Evolutionary conservation across 1,140 invertebrate genomes (phyloP), one percentile per base, ranked within the genome.

Genomic region (Scaptomyza graminum): DNA sequence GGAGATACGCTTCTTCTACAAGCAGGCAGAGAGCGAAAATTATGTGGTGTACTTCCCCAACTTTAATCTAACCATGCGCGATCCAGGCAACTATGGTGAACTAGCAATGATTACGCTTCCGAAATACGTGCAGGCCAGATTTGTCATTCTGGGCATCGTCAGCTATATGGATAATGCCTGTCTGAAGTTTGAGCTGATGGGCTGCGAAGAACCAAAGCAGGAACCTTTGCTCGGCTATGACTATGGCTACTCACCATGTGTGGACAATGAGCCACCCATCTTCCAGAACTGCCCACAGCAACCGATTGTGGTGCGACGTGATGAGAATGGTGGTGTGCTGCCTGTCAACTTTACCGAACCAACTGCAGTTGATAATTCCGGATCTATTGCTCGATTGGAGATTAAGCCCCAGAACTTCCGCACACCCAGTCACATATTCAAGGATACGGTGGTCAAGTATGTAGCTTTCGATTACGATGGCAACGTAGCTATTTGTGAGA

Each of bases 81-180:
- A 98, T 91, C 97, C 97, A 22, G 97, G 97, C 75, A 97, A 97
- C 89, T 98, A 97, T 90, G 97, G 97, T 54, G 97, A 98, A 93
- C 92, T 99, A 39, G 97, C 98, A 3, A 98, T 98, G 96, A 98
- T 99, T 51, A 97, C 97, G 5, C 91, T 99, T 55, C 97, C 98
- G 3, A 97, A 97, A 92, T 97, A 96, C 71, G 97, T 99, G 0
- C 95, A 97, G 92, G 98, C 97, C 1, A 94, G 97, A 84, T 98
- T 98, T 90, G 96, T 99, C 5, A 98, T 99, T 81, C 93, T 99
- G 62, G 96, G 96, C 66, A 98, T 99, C 78, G 97, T 99, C 0
- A 98, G 97, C 84, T 99, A 98, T 82, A 97, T 98, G 94, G 97
- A 98, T 74, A 99, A 98, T 90, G 97, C 98, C 59, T 99, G 98